phyloP scores from a whole-genome alignment of 37 sponge, comb jelly and placozoan genomes.

The Aphrocallistes beatrix region DNA sequence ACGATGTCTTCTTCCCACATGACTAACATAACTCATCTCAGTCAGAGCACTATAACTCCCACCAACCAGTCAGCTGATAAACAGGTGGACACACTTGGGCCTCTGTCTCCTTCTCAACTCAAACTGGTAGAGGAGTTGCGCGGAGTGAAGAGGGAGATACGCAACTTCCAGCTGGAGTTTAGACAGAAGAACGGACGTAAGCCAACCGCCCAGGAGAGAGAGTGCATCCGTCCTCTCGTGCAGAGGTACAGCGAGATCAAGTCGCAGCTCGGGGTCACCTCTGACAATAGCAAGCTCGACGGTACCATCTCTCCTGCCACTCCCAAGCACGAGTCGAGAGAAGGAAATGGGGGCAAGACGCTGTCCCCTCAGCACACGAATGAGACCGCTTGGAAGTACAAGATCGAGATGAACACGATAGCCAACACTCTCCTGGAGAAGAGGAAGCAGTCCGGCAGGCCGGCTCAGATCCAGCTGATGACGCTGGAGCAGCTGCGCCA shows the following conservation, averaged over 20 bases:
- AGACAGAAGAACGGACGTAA: constrained; percentile 11
- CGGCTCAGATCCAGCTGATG: neutral
- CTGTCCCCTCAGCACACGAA: no score
- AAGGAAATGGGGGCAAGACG: neutral
- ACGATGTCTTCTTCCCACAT: neutral
- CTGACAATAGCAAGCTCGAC: neutral
- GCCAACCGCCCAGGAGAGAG: neutral
- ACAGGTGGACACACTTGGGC: neutral
- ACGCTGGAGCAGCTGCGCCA: constrained; percentile 18
- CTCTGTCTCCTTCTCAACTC: neutral
- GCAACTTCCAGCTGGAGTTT: neutral
- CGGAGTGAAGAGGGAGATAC: neutral
- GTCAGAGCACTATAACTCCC: no score
- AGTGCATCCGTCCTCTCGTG: constrained; percentile 4
- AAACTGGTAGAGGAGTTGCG: neutral
- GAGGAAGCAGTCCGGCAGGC: neutral
- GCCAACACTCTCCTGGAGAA: neutral
- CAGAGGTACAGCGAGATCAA: neutral
- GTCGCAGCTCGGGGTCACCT: neutral
- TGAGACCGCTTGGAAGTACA: neutral
- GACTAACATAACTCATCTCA: neutral
- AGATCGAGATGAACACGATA: constrained; percentile 7
- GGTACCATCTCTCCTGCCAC: neutral
- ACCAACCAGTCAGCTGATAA: no score
- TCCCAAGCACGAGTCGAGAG: neutral